These are phyloP conservation scores for Aphelenchoides bicaudatus DNA, from an alignment of 2,888 invertebrate species.

Conservation along the genomic window DNA sequence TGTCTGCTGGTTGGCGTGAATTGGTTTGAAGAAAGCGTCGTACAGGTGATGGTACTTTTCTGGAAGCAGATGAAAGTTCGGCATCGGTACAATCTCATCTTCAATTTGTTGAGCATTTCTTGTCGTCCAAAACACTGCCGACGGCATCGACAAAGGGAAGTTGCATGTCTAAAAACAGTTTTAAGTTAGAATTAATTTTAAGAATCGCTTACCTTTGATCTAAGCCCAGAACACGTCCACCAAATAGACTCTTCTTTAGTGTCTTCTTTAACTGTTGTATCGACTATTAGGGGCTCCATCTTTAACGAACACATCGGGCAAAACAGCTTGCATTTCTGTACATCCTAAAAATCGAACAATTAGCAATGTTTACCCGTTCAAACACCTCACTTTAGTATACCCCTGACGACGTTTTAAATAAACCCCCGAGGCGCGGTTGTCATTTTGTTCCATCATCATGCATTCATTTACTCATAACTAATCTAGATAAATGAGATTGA, in stretches of 20 bases:
- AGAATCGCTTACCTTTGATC: conserved; percentile 29
- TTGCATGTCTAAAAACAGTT: conserved; percentile 43
- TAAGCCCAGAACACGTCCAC: conserved; percentile 41
- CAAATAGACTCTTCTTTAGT: conserved; percentile 35
- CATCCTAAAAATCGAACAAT: conserved; percentile 17
- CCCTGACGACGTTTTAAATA: no score
- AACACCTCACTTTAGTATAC: no score
- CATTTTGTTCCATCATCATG: no score
- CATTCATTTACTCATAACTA: no score
- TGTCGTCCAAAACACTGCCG: conserved; percentile 45
- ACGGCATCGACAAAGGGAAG: conserved; percentile 53
- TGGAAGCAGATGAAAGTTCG: conserved; percentile 42
- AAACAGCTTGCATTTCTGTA: conserved; percentile 14
- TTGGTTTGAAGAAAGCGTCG: conserved; percentile 28
- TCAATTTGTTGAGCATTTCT: conserved; percentile 37
- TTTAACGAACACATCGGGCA: conserved; percentile 38
- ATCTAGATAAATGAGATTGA: no score
- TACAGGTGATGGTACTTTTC: conserved; percentile 34
- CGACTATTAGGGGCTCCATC: conserved; percentile 32
- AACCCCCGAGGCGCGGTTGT: no score
- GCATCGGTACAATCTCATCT: conserved; percentile 40
- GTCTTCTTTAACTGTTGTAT: conserved; percentile 28
- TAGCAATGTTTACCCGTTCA: no score
- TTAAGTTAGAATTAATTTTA: conserved; percentile 15
- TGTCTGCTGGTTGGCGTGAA: not conserved